phyloP scores from a whole-genome alignment of 2,113 vertebrate genomes.

The Sarotherodon lohbergeri region DNA sequence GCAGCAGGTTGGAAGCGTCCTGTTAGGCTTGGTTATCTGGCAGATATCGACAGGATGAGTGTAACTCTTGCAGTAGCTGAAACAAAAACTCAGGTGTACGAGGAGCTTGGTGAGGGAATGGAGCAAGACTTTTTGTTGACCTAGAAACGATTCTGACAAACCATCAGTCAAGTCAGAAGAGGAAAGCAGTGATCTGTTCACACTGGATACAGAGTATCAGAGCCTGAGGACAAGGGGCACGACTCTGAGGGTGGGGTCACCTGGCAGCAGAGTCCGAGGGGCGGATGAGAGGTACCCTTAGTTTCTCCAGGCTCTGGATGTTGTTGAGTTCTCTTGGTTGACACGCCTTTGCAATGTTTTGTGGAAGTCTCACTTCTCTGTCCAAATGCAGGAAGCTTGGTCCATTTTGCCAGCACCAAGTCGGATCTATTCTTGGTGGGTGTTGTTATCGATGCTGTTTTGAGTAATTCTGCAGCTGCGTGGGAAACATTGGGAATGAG shows the following conservation, averaged over 20 bases:
- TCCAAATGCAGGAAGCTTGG: not conserved
- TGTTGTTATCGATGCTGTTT: not conserved
- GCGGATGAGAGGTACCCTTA: too few relatives aligned
- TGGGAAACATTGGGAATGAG: not conserved
- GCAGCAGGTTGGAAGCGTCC: not conserved
- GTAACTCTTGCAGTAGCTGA: not conserved
- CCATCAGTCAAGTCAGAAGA: too few relatives aligned
- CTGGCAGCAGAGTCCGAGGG: too few relatives aligned
- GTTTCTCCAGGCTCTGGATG: too few relatives aligned
- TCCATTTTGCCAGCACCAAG: accelerated
- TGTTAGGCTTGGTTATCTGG: not conserved
- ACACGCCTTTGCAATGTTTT: too few relatives aligned
- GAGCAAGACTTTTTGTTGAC: not conserved
- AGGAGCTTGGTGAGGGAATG: not conserved
- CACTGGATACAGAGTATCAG: too few relatives aligned
- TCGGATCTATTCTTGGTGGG: not conserved
- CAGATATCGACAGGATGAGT: not conserved
- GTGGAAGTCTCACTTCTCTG: too few relatives aligned
- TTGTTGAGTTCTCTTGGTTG: too few relatives aligned
- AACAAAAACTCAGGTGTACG: not conserved
- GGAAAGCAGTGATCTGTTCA: too few relatives aligned
- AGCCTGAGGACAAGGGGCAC: too few relatives aligned
- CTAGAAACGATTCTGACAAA: too few relatives aligned
- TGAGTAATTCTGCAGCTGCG: not conserved
- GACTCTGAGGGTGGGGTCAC: too few relatives aligned